A percentile compares a stretch with the other conserved stretches of the same genome.
Conservation (phyloP, 1,140 invertebrate species). For the Matsumurasca onukii region DNA sequence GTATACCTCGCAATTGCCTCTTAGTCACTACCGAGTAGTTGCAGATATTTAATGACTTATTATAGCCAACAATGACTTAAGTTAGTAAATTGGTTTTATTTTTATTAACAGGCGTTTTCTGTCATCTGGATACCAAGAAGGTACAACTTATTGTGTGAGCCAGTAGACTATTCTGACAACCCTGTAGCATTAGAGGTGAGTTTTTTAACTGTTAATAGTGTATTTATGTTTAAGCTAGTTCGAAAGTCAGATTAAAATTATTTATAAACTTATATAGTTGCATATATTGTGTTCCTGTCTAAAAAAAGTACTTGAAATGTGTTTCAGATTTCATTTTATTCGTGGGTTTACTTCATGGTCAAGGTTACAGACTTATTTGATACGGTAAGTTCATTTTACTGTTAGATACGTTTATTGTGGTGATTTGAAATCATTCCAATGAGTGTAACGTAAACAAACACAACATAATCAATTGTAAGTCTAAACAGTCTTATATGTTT, state of each 20-base stretch:
- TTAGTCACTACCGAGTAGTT: too few relatives aligned
- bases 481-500: too few relatives aligned
- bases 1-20: too few relatives aligned
- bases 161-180: conserved; percentile 66
- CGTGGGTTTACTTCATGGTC: conserved; percentile 64
- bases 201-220: conserved; percentile 3
- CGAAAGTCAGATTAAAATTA: neutral
- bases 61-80: too few relatives aligned
- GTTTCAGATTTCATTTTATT: conserved; percentile 53
- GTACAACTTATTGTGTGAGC: conserved; percentile 71
- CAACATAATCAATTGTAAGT: too few relatives aligned
- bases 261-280: too few relatives aligned
- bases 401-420: too few relatives aligned
- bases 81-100: too few relatives aligned
- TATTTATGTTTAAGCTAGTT: neutral
- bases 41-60: too few relatives aligned
- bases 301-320: neutral
- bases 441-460: too few relatives aligned
- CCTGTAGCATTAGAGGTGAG: conserved; percentile 61
- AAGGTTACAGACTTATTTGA: conserved; percentile 70
- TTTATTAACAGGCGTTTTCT: neutral
- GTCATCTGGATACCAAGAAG: neutral
- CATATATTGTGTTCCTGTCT: too few relatives aligned
- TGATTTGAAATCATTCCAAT: too few relatives aligned
- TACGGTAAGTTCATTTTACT: conserved; percentile 58